These are phyloP conservation scores for Helogale parvula DNA, from an alignment of 2,113 vertebrate species.

Conservation along the genomic window DNA sequence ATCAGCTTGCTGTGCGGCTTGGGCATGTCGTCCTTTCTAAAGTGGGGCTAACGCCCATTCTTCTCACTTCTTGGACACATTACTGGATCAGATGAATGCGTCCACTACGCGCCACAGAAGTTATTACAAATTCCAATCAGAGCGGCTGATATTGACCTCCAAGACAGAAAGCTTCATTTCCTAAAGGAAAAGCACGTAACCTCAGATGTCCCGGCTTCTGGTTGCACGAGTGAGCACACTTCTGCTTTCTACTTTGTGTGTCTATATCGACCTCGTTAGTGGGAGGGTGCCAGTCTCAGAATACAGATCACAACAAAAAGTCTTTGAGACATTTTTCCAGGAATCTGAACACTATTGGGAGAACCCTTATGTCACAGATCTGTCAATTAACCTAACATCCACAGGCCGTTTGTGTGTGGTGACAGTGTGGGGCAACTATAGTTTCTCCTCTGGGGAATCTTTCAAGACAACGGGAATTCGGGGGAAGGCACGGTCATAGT, in stretches of 20 bases:
- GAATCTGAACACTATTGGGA: constrained; percentile 24
- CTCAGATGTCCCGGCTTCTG: background rate
- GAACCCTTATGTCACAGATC: constrained; percentile 1
- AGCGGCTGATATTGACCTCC: background rate
- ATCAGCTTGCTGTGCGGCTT: background rate
- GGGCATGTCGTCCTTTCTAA: constrained; percentile 8
- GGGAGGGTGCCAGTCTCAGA: background rate
- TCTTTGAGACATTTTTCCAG: background rate
- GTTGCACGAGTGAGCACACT: background rate
- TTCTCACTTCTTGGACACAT: background rate
- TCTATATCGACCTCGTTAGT: background rate
- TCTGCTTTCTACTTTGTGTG: background rate
- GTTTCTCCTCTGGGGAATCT: background rate
- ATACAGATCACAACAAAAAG: background rate
- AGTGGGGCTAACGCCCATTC: background rate
- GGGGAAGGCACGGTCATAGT: background rate
- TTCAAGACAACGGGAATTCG: background rate
- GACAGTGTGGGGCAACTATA: background rate
- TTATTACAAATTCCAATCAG: background rate
- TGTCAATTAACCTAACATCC: background rate
- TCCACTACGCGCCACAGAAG: background rate
- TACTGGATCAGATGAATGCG: background rate
- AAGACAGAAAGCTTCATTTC: constrained; percentile 2
- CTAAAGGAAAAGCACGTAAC: constrained; percentile 15
- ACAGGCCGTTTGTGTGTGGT: background rate